Evolutionary conservation across 2,797 vertebrate species (phyloP).

Genomic region (Pangasius krempfi): DNA sequence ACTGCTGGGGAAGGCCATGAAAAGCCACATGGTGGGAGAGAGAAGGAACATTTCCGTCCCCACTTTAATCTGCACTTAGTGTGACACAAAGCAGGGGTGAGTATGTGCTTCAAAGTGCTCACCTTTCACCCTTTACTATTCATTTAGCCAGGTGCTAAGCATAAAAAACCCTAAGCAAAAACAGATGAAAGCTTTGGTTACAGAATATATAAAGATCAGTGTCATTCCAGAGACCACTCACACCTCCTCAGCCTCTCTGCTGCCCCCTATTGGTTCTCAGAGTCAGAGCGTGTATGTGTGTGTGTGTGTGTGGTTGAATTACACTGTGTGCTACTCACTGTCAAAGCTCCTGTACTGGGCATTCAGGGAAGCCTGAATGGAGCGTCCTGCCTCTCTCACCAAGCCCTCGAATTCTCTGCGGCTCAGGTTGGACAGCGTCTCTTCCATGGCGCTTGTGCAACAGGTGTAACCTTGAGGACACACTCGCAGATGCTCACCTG

Average conservation of each 20-base stretch:
- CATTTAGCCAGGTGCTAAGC: constrained; percentile 37
- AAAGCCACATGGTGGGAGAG: constrained; percentile 43
- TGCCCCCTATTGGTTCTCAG: background rate
- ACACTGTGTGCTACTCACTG: constrained; percentile 75
- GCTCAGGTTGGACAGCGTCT: constrained; percentile 85
- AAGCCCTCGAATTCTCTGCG: constrained; percentile 84
- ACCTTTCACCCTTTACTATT: constrained; percentile 34
- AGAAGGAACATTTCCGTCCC: constrained; percentile 30
- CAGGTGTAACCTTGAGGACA: constrained; percentile 97
- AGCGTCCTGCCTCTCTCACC: constrained; percentile 81
- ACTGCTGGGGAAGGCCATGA: constrained; percentile 40
- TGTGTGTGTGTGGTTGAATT: background rate
- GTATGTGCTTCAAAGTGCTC: constrained; percentile 46
- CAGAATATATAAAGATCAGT: background rate
- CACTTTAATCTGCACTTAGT: constrained; percentile 49
- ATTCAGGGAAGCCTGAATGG: constrained; percentile 80
- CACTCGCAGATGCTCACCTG: constrained; percentile 94
- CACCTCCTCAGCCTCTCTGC: background rate
- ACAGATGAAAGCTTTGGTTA: constrained; percentile 44
- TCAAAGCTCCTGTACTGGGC: constrained; percentile 86
- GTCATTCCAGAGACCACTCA: background rate
- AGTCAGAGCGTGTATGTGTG: background rate
- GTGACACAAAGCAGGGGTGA: constrained; percentile 42
- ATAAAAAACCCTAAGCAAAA: constrained; percentile 44
- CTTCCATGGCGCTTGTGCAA: constrained; percentile 95